phyloP scores from a whole-genome alignment of 2,113 vertebrate genomes.

The Antechinus flavipes region DNA sequence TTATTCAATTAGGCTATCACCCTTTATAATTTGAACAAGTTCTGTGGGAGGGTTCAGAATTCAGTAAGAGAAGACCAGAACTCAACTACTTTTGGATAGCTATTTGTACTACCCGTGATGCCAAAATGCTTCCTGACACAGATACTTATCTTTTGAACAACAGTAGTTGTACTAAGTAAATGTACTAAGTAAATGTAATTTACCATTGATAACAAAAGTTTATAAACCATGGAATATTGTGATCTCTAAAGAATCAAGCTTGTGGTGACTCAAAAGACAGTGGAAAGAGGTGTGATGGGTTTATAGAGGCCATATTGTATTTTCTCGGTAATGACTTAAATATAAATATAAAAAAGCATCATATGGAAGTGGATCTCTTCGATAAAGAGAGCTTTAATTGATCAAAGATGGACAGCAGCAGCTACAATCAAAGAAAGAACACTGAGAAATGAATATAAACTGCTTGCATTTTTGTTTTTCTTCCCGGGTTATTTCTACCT shows the following conservation, averaged over 20 bases:
- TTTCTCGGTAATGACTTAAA: not conserved
- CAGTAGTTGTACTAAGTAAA: no score
- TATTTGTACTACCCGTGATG: not conserved
- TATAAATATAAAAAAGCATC: not conserved
- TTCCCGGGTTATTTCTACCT: no score
- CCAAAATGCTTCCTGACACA: not conserved
- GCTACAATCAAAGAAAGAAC: no score
- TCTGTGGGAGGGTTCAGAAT: not conserved
- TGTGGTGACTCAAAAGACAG: not conserved
- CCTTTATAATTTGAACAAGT: not conserved
- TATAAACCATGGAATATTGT: not conserved
- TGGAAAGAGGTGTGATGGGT: not conserved
- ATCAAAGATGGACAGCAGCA: no score
- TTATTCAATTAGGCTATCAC: not conserved
- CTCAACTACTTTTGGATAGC: not conserved
- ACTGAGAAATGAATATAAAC: no score
- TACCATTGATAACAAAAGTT: not conserved
- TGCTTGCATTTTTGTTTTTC: no score
- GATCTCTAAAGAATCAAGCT: not conserved
- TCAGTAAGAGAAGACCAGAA: not conserved
- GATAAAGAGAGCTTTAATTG: no score
- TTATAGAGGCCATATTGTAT: not conserved
- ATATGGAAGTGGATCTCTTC: not conserved
- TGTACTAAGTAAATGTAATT: not conserved
- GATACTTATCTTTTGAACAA: not conserved